Conservation (phyloP, 2,888 invertebrate genomes). For the Nezara viridula region DNA sequence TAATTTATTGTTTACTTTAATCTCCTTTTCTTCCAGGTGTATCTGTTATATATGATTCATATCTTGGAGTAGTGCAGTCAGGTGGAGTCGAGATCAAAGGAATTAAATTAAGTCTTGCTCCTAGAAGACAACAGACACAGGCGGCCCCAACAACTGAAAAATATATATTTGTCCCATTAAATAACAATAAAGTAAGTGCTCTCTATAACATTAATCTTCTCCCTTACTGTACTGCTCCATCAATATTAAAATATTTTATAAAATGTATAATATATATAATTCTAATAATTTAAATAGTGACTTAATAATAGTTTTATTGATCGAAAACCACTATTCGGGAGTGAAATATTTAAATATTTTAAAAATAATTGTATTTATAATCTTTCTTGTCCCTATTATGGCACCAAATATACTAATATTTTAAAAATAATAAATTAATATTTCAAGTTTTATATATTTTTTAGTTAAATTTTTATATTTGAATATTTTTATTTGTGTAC, state of each 20-base stretch:
- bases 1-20: not conserved
- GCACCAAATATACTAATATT: too few relatives aligned
- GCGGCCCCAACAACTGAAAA: slow-evolving; percentile 85
- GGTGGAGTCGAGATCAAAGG: slow-evolving; percentile 92
- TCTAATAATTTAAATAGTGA: too few relatives aligned
- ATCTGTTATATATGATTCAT: slow-evolving; percentile 77
- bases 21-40: slow-evolving; percentile 58
- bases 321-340: too few relatives aligned
- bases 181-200: slow-evolving; percentile 68
- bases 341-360: too few relatives aligned
- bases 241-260: not conserved
- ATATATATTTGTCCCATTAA: slow-evolving; percentile 85
- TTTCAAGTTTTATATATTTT: too few relatives aligned
- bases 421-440: too few relatives aligned
- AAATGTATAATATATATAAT: too few relatives aligned
- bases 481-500: too few relatives aligned
- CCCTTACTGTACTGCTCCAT: not conserved
- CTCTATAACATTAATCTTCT: not conserved
- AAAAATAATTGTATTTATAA: too few relatives aligned
- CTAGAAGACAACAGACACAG: slow-evolving; percentile 84
- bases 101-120: slow-evolving; percentile 91
- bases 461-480: too few relatives aligned
- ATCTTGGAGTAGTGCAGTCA: slow-evolving; percentile 80
- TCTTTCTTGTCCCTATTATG: too few relatives aligned
- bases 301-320: too few relatives aligned